Percentiles rank a stretch among this genome's conserved stretches.
Evolutionary conservation across 2,888 invertebrate species (phyloP).

Genomic region (Anarsia innoxiella): DNA sequence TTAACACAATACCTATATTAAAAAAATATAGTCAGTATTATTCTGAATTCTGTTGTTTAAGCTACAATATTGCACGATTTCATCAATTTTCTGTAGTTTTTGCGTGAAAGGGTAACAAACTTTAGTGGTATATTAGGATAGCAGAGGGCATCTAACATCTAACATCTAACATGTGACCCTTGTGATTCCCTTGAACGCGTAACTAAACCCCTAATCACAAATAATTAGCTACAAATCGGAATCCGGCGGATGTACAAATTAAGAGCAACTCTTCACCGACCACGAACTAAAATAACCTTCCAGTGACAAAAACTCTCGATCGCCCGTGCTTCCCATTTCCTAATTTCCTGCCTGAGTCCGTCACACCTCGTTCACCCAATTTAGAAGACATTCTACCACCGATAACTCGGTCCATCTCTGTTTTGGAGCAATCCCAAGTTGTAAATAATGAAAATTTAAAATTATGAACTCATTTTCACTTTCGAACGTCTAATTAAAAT

Average conservation of each 20-base stretch:
- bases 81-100: no score
- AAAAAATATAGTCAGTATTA: no score
- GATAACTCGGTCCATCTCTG: no score
- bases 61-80: no score
- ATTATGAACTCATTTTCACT: slow-evolving; percentile 7
- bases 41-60: no score
- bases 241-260: slow-evolving; percentile 33
- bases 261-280: slow-evolving; percentile 16
- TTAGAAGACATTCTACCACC: slow-evolving; percentile 31
- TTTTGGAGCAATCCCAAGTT: slow-evolving; percentile 12
- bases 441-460: slow-evolving; percentile 10
- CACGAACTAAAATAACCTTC: slow-evolving; percentile 25
- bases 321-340: slow-evolving; percentile 47
- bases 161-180: no score
- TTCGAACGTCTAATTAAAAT: slow-evolving; percentile 4
- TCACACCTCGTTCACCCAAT: slow-evolving; percentile 46
- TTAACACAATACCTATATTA: no score
- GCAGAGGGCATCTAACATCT: no score
- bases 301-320: slow-evolving; percentile 21
- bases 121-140: no score
- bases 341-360: slow-evolving; percentile 44
- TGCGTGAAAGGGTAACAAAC: no score
- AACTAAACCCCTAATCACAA: slow-evolving; percentile 23
- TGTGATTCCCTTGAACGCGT: no score
- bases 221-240: slow-evolving; percentile 28